These are phyloP conservation scores for Gisinianus flammeolus DNA, from an alignment of 2,888 invertebrate species.

Conservation along the genomic window DNA sequence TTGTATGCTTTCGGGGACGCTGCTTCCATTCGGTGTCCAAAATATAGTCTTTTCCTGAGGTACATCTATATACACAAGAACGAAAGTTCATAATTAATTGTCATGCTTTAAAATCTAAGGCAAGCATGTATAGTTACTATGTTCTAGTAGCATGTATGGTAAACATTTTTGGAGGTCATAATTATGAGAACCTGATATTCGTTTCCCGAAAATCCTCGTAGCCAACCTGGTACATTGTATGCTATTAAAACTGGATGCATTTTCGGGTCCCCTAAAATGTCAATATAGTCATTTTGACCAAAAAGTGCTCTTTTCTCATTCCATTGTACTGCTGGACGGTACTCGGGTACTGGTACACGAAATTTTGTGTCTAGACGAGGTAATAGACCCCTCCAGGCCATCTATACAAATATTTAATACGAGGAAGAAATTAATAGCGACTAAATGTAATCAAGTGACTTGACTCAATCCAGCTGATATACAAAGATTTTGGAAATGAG, in stretches of 20 bases:
- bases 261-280: constrained; percentile 85
- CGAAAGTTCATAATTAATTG: background rate
- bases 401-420: constrained; percentile 45
- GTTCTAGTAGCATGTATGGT: background rate
- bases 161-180: background rate
- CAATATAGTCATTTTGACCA: constrained; percentile 97
- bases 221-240: constrained; percentile 86
- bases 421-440: background rate
- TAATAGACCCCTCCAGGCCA: constrained; percentile 68
- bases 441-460: background rate
- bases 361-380: constrained; percentile 69
- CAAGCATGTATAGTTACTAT: background rate
- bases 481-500: background rate
- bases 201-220: constrained; percentile 84
- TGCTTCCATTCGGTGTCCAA: constrained; percentile 66
- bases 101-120: background rate
- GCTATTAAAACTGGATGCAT: constrained; percentile 83
- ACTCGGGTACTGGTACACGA: constrained; percentile 70
- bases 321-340: constrained; percentile 77
- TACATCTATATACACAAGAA: constrained; percentile 32
- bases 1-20: constrained; percentile 79
- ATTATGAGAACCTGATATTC: constrained; percentile 72
- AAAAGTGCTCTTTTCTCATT: constrained; percentile 77
- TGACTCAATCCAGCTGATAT: background rate
- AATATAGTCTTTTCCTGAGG: constrained; percentile 72